Conservation (phyloP, 2,113 vertebrate species). For the Lota lota region DNA sequence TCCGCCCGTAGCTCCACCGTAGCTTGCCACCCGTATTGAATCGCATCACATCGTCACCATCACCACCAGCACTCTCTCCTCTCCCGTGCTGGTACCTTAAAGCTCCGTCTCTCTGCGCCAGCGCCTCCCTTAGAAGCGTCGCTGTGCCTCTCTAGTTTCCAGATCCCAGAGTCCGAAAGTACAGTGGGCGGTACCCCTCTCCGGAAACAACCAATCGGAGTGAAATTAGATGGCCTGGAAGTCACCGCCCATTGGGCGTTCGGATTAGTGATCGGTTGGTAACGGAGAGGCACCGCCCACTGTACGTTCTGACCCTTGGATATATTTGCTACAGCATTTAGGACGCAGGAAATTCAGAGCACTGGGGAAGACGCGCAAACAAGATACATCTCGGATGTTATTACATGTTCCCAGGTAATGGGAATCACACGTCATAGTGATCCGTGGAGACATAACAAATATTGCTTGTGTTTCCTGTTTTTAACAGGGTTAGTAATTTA, state of each 20-base stretch:
- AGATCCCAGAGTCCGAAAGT: no score
- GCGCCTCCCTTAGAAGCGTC: constrained; percentile 41
- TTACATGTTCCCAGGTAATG: constrained; percentile 50
- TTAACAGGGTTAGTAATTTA: no score
- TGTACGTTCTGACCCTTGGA: constrained; percentile 49
- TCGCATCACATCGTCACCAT: constrained; percentile 57
- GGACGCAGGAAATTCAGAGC: constrained; percentile 53
- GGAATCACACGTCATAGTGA: constrained; percentile 60
- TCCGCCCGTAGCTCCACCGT: constrained; percentile 42
- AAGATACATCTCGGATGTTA: constrained; percentile 44
- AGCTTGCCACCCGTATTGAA: constrained; percentile 49
- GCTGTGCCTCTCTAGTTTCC: constrained; percentile 24
- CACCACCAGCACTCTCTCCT: constrained; percentile 42
- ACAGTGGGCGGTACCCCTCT: no score
- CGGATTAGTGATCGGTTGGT: neutral
- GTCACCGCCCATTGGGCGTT: no score
- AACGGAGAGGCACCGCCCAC: neutral
- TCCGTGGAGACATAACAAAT: neutral
- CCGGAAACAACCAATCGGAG: no score
- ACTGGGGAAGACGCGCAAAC: constrained; percentile 32
- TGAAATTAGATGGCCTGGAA: no score
- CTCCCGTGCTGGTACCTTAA: constrained; percentile 46
- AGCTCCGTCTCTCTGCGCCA: constrained; percentile 59
- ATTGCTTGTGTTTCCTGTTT: no score
- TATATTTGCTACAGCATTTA: constrained; percentile 4